Percentiles rank a stretch among this genome's conserved stretches.
Evolutionary conservation across 1,140 invertebrate genomes (phyloP).

Genomic region (Whitmania pigra): DNA sequence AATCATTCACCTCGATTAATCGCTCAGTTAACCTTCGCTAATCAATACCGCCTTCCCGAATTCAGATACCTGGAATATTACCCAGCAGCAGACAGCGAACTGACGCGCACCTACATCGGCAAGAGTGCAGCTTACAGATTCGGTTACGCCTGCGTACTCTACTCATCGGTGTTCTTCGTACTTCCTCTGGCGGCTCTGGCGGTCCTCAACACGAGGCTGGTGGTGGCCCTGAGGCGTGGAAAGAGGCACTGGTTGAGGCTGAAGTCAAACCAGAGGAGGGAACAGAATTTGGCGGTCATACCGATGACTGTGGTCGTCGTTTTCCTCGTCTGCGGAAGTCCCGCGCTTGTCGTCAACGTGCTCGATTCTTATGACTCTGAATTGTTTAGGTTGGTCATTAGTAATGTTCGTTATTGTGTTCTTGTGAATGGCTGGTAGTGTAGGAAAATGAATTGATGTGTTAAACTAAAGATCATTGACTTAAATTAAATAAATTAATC

Average conservation of each 20-base stretch:
- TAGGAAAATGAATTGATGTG: no score
- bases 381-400: background rate
- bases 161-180: slow-evolving; percentile 24
- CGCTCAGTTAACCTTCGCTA: no score
- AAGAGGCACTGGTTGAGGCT: slow-evolving; percentile 22
- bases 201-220: slow-evolving; percentile 23
- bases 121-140: slow-evolving; percentile 22
- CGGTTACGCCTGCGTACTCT: slow-evolving; percentile 23
- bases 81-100: background rate
- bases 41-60: background rate
- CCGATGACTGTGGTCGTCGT: slow-evolving; percentile 26
- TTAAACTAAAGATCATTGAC: no score
- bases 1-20: no score
- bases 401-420: background rate
- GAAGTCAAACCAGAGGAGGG: slow-evolving; percentile 17
- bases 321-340: slow-evolving; percentile 26
- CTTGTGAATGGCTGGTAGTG: no score
- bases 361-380: slow-evolving; percentile 19
- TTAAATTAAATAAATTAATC: no score
- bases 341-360: slow-evolving; percentile 24
- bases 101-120: slow-evolving; percentile 16
- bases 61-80: slow-evolving; percentile 26
- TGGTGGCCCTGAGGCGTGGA: slow-evolving; percentile 21
- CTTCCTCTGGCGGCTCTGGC: slow-evolving; percentile 22
- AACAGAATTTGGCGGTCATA: slow-evolving; percentile 26